Base-by-base conservation (phyloP, 2,113 vertebrate species). In the Carassius gibelio region DNA sequence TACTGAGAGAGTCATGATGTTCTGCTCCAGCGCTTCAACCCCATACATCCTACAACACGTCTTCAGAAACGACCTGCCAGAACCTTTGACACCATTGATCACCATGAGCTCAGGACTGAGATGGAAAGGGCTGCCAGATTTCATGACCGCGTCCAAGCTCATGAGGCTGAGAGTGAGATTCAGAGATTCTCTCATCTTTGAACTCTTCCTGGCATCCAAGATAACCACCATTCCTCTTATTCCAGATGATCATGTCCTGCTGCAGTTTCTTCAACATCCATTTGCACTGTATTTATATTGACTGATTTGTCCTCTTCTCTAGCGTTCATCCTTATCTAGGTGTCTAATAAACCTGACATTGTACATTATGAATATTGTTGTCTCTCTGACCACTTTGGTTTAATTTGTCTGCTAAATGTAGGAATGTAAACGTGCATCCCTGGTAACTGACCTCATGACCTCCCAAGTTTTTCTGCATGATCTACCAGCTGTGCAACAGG, bases 1-100 rank as follows among this genome's bases (percentile, higher is more conserved):
- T 71, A 2, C 68, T 71, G 68, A 21, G 8, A 69, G 36, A 71
- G 68, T 42, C 69, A 72, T n/a, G 69, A 72, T 42, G 69, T 72
- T 72, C 69, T 42, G 36, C 69, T 72, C 69, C 19, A 9, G 36
- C 21, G 69, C 36, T 72, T 38, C 42, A 72, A 72, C 36, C 69
- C 69, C 36, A 72, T 72, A 72, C 10, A n/a, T 72, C 69, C 69
- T 1, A 21, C 21, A 42, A 21, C 4, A 3, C 36, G 42, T 21
- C 69, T 72, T 72, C 8, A 72, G 19, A 11, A 42, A n/a, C 2
- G 68, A 71, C 68, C 68, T 21, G 36, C 8, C 34, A 71, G 19
- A 38, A 71, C 34, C 68, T 42, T 42, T 38, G 36, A 72, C 36
- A 72, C 36, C 69, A 42, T 6, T 72, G 69, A 72, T 72, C 69